Conservation (phyloP, 2,888 invertebrate genomes). For the Thera britannica region DNA sequence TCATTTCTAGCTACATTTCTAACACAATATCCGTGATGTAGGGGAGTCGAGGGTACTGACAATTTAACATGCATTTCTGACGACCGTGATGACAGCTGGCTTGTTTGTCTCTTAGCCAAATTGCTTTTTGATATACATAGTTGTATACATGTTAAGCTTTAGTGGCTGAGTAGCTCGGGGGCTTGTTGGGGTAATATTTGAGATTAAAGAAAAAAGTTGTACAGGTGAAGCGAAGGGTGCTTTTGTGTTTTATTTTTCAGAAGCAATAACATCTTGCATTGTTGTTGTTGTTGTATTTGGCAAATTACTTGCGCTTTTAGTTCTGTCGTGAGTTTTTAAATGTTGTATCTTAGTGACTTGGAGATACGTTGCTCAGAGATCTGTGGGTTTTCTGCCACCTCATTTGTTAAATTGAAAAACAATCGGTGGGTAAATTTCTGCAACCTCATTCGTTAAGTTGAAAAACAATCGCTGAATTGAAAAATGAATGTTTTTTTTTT, state of each 20-base stretch:
- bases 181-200: conserved; percentile 31
- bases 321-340: no score
- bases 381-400: no score
- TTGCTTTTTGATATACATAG: conserved; percentile 52
- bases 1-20: conserved; percentile 26
- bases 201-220: conserved; percentile 35
- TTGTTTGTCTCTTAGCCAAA: conserved; percentile 64
- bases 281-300: background rate
- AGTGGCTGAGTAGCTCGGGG: conserved; percentile 28
- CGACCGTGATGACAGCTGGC: conserved; percentile 43
- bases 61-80: conserved; percentile 54
- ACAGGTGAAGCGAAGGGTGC: conserved; percentile 19
- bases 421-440: no score
- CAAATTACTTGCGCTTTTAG: background rate
- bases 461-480: no score
- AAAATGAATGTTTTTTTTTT: no score
- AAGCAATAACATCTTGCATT: background rate
- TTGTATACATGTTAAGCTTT: conserved; percentile 14
- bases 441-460: no score
- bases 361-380: no score
- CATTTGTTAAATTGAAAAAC: no score
- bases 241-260: conserved; percentile 1
- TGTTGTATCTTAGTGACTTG: no score
- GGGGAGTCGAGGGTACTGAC: conserved; percentile 46
- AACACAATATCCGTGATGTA: conserved; percentile 35